phyloP scores from a whole-genome alignment of 2,797 vertebrate species.

The Micropoecilia bifurca region DNA sequence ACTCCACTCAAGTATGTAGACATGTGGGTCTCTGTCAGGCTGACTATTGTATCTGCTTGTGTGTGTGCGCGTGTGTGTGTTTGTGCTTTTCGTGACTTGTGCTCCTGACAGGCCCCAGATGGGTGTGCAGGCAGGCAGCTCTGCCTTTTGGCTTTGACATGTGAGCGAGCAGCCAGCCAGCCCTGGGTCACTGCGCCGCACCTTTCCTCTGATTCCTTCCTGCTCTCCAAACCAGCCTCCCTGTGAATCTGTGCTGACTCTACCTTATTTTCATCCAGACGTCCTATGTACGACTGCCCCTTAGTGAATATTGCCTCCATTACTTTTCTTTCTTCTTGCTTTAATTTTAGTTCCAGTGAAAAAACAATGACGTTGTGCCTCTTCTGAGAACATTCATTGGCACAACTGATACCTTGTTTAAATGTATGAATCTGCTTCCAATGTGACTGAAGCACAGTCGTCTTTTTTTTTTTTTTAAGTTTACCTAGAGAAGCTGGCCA shows the following conservation, averaged over 20 bases:
- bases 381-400: background rate
- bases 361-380: background rate
- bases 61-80: slow-evolving; percentile 16
- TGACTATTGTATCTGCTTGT: slow-evolving; percentile 19
- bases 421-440: slow-evolving; percentile 51
- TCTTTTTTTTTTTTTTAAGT: background rate
- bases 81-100: slow-evolving; percentile 23
- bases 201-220: slow-evolving; percentile 49
- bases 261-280: slow-evolving; percentile 7
- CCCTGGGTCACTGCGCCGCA: slow-evolving; percentile 63
- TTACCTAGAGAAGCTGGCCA: slow-evolving; percentile 57
- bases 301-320: background rate
- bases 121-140: slow-evolving; percentile 64
- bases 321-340: background rate
- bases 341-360: slow-evolving; percentile 1
- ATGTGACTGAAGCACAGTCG: slow-evolving; percentile 47
- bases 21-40: slow-evolving; percentile 17
- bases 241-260: slow-evolving; percentile 7
- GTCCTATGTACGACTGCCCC: background rate
- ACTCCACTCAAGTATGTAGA: slow-evolving; percentile 15
- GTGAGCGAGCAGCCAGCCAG: slow-evolving; percentile 60
- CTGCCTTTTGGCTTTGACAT: slow-evolving; percentile 73
- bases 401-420: slow-evolving; percentile 1
- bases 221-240: slow-evolving; percentile 18
- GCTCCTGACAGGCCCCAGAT: slow-evolving; percentile 68